A percentile compares a stretch with the other conserved stretches of the same genome.
Conservation (phyloP, 2,113 vertebrate genomes). For the Scolopax mira region DNA sequence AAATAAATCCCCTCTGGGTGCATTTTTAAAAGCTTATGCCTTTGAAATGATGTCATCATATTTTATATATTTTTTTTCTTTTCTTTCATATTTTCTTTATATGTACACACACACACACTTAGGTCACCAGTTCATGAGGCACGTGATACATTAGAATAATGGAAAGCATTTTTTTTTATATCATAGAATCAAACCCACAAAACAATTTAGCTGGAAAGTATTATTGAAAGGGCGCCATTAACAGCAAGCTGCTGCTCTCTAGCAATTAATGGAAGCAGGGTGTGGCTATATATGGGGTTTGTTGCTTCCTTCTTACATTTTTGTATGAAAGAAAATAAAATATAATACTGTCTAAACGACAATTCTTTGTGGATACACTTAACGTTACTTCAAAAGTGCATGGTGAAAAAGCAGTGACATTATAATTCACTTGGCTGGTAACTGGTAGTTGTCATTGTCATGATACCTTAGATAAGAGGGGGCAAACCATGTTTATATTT, state of each 20-base stretch:
- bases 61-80: constrained; percentile 88
- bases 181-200: constrained; percentile 96
- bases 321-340: constrained; percentile 68
- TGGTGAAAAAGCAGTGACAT: background rate
- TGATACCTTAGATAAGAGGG: constrained; percentile 70
- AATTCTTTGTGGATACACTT: background rate
- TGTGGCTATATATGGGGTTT: constrained; percentile 80
- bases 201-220: constrained; percentile 95
- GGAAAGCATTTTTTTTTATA: constrained; percentile 92
- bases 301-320: constrained; percentile 70
- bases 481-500: constrained; percentile 74
- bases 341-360: constrained; percentile 12
- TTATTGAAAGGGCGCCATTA: constrained; percentile 94
- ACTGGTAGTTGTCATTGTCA: background rate
- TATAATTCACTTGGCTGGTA: background rate
- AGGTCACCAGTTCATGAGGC: constrained; percentile 86
- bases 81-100: constrained; percentile 88
- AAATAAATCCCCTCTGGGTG: constrained; percentile 99
- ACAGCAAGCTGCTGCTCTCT: constrained; percentile 83
- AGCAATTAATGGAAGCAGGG: constrained; percentile 91
- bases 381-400: background rate
- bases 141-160: constrained; percentile 98
- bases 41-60: constrained; percentile 99
- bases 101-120: constrained; percentile 80
- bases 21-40: constrained; percentile 99